phyloP scores from a whole-genome alignment of 2,797 vertebrate genomes.

The Anabacerthia variegaticeps region DNA sequence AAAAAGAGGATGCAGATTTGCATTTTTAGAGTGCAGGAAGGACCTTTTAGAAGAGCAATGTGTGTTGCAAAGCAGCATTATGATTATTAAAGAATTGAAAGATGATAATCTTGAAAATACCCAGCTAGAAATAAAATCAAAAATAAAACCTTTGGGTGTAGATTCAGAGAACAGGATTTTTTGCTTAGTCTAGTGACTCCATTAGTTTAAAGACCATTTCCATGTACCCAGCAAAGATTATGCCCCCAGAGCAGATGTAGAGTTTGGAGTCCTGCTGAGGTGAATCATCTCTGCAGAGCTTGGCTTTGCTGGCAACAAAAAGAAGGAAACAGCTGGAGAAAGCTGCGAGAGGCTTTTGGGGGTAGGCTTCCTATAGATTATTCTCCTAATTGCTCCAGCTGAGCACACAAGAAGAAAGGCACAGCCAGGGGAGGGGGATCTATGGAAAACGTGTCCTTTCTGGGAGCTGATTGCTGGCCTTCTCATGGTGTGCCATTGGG shows the following conservation, averaged over 20 bases:
- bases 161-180: background rate
- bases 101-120: slow-evolving; percentile 15
- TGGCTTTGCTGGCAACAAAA: slow-evolving; percentile 48
- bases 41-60: background rate
- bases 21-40: background rate
- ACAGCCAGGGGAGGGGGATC: slow-evolving; percentile 44
- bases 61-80: background rate
- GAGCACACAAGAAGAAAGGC: slow-evolving; percentile 69
- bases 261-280: slow-evolving; percentile 27
- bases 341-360: slow-evolving; percentile 44
- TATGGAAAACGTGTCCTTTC: slow-evolving; percentile 46
- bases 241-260: slow-evolving; percentile 59
- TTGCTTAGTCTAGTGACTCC: slow-evolving; percentile 5
- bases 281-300: slow-evolving; percentile 35
- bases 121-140: background rate
- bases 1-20: background rate
- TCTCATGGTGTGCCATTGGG: background rate
- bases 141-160: background rate
- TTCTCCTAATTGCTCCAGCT: slow-evolving; percentile 71
- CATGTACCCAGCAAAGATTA: background rate
- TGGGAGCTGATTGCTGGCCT: slow-evolving; percentile 1
- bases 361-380: slow-evolving; percentile 50
- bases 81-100: slow-evolving; percentile 21
- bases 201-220: slow-evolving; percentile 38
- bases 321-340: slow-evolving; percentile 70